Base-by-base conservation (phyloP, 2,888 invertebrate species). In the Amaurobius ferox region DNA sequence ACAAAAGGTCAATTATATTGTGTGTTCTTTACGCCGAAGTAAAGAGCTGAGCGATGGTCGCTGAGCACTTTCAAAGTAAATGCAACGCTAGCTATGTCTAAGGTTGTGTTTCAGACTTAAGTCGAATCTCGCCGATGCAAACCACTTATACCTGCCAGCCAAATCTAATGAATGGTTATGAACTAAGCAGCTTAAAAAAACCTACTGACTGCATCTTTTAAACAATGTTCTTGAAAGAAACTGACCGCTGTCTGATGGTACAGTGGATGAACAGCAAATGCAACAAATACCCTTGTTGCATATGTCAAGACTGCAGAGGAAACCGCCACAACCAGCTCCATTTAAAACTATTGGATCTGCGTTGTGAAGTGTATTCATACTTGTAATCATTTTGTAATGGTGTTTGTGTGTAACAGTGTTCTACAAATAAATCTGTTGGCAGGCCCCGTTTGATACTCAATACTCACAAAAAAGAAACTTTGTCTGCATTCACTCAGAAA, bases 381-480 rank as follows among this genome's bases (percentile, higher is more conserved):
- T 77, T 77, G 30, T 35, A 79, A 64, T 79, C 48, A 48, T 79
- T 79, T 72, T 79, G 44, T 72, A 72, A 72, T 62, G 66, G 35
- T 64, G 72, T 64, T 79, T 66, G 44, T 72, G 72, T 79, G 72
- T 66, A 79, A 48, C 23, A 72, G 71, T 79, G 48, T 66, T 79
- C 48, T 73, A 61, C 67, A 80, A 73, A 44, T 40, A 64, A 67
- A 40, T 48, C 73, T 73, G 73, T 80, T 67, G 73, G 73, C 73
- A 73, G 67, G 68, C 72, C 79, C 28, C 64, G 66, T 66, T 48
- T 71, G 28, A 30, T 77, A 77, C 26, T 67, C 29, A 67, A 23
- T 13, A 0, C 66, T 40, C 40, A 62, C 66, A 40, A 62, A 13
- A 29, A 48, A 40, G 9, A 35, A 35, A 35, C 35, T 35, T 7